phyloP scores from a whole-genome alignment of 64 coral and sea anemone genomes.

The Pocillopora verrucosa region DNA sequence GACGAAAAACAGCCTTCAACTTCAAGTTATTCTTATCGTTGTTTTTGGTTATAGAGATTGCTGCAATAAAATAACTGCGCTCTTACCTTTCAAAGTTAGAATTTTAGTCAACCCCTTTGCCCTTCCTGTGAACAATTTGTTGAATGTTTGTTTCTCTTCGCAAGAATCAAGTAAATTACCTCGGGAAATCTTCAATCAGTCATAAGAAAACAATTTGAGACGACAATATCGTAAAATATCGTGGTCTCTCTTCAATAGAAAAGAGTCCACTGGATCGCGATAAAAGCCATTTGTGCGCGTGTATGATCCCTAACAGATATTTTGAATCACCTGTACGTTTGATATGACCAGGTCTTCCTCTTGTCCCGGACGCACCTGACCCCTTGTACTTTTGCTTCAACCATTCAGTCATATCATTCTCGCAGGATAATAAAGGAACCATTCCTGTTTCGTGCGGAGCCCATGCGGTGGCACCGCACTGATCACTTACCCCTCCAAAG shows the following conservation, averaged over 20 bases:
- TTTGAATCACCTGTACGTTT: constrained; percentile 14
- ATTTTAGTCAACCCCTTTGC: constrained; percentile 37
- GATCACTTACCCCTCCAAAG: constrained; percentile 26
- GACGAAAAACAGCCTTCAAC: constrained; percentile 13
- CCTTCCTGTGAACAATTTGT: constrained; percentile 32
- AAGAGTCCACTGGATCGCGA: constrained; percentile 38
- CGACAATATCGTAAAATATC: not conserved
- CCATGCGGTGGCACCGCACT: constrained; percentile 28
- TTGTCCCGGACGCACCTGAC: constrained; percentile 37
- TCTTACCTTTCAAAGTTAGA: constrained; percentile 4
- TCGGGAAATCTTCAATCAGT: no score
- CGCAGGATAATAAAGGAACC: constrained; percentile 10
- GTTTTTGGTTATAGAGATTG: no score
- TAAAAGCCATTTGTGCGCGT: no score
- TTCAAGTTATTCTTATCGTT: constrained; percentile 4
- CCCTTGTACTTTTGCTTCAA: constrained; percentile 65
- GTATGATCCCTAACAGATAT: not conserved
- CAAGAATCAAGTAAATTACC: no score
- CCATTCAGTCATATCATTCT: constrained; percentile 20
- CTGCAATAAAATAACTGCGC: no score
- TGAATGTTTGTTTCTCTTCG: constrained; percentile 4
- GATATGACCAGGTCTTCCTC: constrained; percentile 36
- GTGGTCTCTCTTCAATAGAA: constrained; percentile 16
- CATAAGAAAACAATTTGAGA: no score
- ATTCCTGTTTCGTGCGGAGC: no score